Conservation (phyloP, 2,113 vertebrate species). For the Brachypteracias leptosomus region DNA sequence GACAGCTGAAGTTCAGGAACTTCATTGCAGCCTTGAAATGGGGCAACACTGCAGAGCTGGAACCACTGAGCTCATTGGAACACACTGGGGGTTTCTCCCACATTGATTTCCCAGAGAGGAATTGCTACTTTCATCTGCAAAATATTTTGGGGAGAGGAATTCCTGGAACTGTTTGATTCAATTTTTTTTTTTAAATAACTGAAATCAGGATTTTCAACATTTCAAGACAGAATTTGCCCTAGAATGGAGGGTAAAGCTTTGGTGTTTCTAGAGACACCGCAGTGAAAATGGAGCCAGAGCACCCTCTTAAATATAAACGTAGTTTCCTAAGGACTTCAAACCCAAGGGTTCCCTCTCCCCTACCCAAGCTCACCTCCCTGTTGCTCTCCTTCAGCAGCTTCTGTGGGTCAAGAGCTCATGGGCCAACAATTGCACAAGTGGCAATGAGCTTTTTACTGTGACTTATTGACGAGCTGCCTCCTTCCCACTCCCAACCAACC, state of each 20-base stretch:
- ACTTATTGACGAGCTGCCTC: neutral
- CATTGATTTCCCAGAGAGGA: slow-evolving; percentile 16
- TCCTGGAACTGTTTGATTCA: neutral
- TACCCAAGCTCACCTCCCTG: neutral
- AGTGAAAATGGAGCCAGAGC: neutral
- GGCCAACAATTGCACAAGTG: neutral
- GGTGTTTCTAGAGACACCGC: neutral
- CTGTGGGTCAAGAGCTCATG: neutral
- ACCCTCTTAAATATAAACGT: neutral
- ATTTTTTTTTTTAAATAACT: neutral
- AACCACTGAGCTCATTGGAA: neutral
- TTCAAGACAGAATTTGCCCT: neutral
- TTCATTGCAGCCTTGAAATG: neutral
- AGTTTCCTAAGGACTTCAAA: neutral
- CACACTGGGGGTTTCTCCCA: neutral
- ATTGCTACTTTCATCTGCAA: neutral
- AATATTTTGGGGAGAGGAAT: slow-evolving; percentile 13
- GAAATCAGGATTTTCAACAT: neutral
- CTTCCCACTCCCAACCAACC: neutral
- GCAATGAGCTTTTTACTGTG: neutral
- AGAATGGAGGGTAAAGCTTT: neutral
- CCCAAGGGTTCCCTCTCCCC: neutral
- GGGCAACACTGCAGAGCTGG: neutral
- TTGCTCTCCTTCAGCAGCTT: neutral
- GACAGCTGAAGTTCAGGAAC: neutral